These are phyloP conservation scores for Oryctes rhinoceros DNA, from an alignment of 1,140 invertebrate species.

Conservation along the genomic window DNA sequence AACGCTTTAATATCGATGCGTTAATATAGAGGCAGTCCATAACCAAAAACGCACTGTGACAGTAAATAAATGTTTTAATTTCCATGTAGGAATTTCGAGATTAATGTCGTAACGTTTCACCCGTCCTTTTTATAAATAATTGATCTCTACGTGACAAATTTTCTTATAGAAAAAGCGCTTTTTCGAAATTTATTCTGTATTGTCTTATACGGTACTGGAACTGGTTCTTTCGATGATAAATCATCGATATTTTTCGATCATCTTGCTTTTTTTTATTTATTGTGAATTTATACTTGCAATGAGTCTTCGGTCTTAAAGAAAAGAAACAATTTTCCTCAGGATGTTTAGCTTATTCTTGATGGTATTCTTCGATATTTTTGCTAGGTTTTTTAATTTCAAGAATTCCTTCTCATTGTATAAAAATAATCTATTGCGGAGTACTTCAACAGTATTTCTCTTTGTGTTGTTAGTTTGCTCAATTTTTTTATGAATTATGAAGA, in stretches of 20 bases:
- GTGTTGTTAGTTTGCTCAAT: too few species aligned
- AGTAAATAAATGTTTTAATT: constrained; percentile 36
- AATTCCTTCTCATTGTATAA: too few species aligned
- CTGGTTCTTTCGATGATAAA: not conserved
- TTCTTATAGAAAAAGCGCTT: not conserved
- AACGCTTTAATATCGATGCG: constrained; percentile 31
- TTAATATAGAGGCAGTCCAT: constrained; percentile 26
- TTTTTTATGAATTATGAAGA: too few species aligned
- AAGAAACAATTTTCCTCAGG: too few species aligned
- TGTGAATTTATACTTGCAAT: too few species aligned
- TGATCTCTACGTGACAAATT: constrained; percentile 11
- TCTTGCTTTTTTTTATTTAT: not conserved
- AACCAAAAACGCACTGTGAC: constrained; percentile 20
- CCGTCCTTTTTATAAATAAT: constrained; percentile 42
- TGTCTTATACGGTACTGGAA: not conserved
- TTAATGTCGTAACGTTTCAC: constrained; percentile 41
- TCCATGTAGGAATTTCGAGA: constrained; percentile 28
- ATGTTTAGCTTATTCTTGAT: too few species aligned
- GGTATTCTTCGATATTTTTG: too few species aligned
- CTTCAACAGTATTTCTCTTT: too few species aligned
- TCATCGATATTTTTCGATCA: not conserved
- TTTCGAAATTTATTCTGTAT: constrained; percentile 7
- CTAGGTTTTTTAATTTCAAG: too few species aligned
- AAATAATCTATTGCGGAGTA: too few species aligned
- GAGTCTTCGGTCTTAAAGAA: too few species aligned